Base-by-base conservation (phyloP, 2,113 vertebrate species). In the Gopherus flavomarginatus region DNA sequence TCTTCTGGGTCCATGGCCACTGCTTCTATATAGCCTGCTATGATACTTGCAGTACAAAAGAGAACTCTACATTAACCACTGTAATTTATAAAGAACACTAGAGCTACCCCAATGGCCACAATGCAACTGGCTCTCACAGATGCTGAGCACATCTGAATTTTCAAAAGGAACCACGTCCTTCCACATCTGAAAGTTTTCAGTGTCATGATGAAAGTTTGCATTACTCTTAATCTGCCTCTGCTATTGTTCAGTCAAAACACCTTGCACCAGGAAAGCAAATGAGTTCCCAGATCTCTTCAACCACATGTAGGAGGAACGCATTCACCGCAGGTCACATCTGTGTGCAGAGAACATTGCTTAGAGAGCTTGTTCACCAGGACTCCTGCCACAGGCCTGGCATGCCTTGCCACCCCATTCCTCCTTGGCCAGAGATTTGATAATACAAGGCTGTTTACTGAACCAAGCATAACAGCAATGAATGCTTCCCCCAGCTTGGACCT, bases 41-140 rank as follows among this genome's bases (percentile, higher is more conserved):
- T 83, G 92, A 86, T 94, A 94, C 96, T 94, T 62, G 78, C 96
- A 44, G 79, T 87, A 95, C 80, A 84, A 89, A 80, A 88, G 75
- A 87, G 77, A 91, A 85, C 52, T 35, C 52, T 42, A 91, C 88
- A 14, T 52, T 88, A 53, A 81, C 89, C 93, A 69, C 82, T 86
- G 91, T 53, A 4, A 1, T 90, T 87, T 84, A 93, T 78, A 84
- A 65, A 84, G 57, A 89, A 77, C 84, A 65, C 85, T 47, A 83
- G 79, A 62, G 38, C 69, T 56, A 50, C 85, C 53, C 83, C 50
- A 42, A 69, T 38, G 83, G 49, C 52, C 78, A 2, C 1, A 5
- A 8, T n/a, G 50, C 81, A 86, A 69, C 56, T 75, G 86, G 56
- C 80, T 57, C 26, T 8, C 27, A 53, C 44, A 89, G 53, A 62